Evolutionary conservation across 2,113 vertebrate genomes (phyloP).

Genomic region (Istiophorus platypterus): DNA sequence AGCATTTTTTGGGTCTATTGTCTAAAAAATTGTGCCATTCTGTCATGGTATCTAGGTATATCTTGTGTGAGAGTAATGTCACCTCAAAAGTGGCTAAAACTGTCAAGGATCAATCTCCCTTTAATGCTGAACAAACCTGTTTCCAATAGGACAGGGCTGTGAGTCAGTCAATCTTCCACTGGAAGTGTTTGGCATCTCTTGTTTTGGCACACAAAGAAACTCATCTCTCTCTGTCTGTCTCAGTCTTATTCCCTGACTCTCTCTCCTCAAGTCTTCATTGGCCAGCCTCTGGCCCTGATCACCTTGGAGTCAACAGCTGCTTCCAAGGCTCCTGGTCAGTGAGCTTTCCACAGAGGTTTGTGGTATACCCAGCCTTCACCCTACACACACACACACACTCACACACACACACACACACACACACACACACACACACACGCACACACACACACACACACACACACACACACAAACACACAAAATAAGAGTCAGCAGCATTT

Average conservation of each 20-base stretch:
- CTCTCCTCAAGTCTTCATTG: neutral
- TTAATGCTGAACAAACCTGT: neutral
- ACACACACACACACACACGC: neutral
- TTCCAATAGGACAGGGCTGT: neutral
- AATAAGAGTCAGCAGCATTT: neutral
- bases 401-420: conserved; percentile 3
- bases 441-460: conserved; percentile 1
- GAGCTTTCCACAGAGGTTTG: conserved; percentile 54
- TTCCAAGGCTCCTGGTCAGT: conserved; percentile 27
- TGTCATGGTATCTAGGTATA: neutral
- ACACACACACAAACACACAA: neutral
- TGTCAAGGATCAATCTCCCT: neutral
- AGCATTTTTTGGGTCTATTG: neutral
- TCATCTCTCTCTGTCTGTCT: neutral
- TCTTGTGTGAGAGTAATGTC: neutral
- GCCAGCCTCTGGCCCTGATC: neutral
- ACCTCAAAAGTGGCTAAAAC: conserved; percentile 1
- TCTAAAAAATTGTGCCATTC: neutral
- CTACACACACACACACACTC: conserved; percentile 12
- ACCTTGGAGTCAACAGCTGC: neutral
- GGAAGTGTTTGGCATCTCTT: conserved; percentile 29
- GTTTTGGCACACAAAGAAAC: neutral
- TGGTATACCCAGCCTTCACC: conserved; percentile 49
- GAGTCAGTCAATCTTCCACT: neutral
- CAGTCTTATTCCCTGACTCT: neutral